Evolutionary conservation across 1,140 invertebrate species (phyloP), one percentile per base, ranked within the genome.

Genomic region (Mesaphorura yosii): DNA sequence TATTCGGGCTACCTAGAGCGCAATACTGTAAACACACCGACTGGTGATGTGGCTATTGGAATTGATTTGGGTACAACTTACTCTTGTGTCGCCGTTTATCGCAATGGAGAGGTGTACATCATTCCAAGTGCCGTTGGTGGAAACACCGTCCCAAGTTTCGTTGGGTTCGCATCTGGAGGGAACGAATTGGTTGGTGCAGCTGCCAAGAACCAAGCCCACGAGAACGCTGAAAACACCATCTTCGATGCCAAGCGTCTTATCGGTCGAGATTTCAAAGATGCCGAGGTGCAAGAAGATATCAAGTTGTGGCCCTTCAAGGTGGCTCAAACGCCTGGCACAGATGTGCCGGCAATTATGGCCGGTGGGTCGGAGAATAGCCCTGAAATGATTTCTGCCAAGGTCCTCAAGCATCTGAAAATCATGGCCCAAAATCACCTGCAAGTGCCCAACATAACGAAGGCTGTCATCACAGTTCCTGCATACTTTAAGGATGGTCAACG

Each of bases 401-500:
- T 74, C 40, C 59, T 75, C 6, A 60, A 54, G 2, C 70, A 73
- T 53, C 71, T 74, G 73, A 73, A 72, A 59, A 15, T 44, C 31
- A 19, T 31, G 6, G 62, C 62, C 27, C 53, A 59, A 29, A 34
- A 55, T 2, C 50, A 49, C 41, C 31, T 76, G n/a, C n/a, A n/a
- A 6, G 70, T 72, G 39, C 65, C 66, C 48, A 15, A n/a, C 17
- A 56, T 98, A 2, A 93, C 86, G 14, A 89, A 97, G 67, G 93
- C 93, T 57, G 93, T 98, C n/a, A 89, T 97, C 14, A 97, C 93
- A 2, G 93, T 97, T 1, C 94, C 94, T 7, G 93, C 94, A 51
- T 97, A 97, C 69, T 97, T 97, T 78, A 97, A 96, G 66, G 92
- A 97, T 73, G 90, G 88, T 56, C 92, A 97, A 72, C 79, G 91